Evolutionary conservation across 2,797 vertebrate genomes (phyloP), one percentile per base, ranked within the genome.

Genomic region (Cirrhinus molitorella): DNA sequence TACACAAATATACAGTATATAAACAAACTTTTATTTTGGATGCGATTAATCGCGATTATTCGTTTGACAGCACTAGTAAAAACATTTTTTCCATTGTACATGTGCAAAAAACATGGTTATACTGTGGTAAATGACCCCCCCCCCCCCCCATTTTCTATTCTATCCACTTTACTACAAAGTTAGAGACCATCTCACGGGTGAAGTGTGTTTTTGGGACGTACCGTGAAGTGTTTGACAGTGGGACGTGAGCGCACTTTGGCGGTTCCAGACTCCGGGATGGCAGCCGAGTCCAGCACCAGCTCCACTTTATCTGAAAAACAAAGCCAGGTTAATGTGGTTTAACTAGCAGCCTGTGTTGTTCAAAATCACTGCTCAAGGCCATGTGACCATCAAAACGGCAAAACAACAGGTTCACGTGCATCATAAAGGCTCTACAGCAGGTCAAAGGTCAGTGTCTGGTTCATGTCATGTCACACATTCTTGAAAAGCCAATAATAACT

Each of bases 191-290:
- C 13, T 61, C 12, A 16, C 1, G 0, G 3, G 25, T 16, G 13
- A 61, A 61, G 59, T 61, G 23, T 2, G 17, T 16, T 17, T 16
- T 55, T 40, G 25, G 79, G 79, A 95, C 94, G 91, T 89, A 95
- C 95, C 73, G 85, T 0, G 40, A 92, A 87, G 88, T 95, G 94
- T 51, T 94, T 96, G 86, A 96, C 95, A 0, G 93, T 95, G 49
- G 95, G 95, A 86, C 95, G 92, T 59, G 94, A 91, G 16, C 94
- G 90, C 53, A 96, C 95, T 11, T 94, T 95, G 74, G 95, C 95
- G 1, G 94, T 95, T 51, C 95, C 94, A 1, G 94, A 94, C 59
- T 95, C 94, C 0, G 85, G 89, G 70, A 93, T 91, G 0, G 83
- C 86, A 13, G 93, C 55, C 0, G 94, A 85, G 21, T 85, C 86